Evolutionary conservation across 2,888 invertebrate genomes (phyloP).

Genomic region (Cecidostiba fungosa): DNA sequence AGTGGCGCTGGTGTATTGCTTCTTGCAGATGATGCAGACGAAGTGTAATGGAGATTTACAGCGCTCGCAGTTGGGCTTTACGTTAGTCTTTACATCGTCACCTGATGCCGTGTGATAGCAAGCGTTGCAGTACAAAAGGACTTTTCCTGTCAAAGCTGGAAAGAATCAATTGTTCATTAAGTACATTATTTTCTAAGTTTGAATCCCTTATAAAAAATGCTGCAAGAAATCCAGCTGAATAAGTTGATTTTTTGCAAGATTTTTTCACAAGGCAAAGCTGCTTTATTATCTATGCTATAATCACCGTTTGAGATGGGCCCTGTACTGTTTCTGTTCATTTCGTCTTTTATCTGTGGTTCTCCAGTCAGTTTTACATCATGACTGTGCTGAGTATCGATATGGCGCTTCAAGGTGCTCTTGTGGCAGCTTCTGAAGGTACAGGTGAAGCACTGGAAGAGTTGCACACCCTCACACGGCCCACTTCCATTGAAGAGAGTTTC

Average conservation of each 20-base stretch:
- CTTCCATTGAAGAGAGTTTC: background rate
- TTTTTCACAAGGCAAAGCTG: no score
- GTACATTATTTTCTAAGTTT: background rate
- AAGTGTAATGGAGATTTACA: background rate
- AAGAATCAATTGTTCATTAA: no score
- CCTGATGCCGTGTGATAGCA: background rate
- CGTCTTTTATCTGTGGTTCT: background rate
- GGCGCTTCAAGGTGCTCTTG: slow-evolving; percentile 8
- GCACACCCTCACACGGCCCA: background rate
- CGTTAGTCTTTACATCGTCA: background rate
- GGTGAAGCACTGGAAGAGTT: slow-evolving; percentile 14
- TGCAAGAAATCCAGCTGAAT: no score
- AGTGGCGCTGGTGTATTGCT: background rate
- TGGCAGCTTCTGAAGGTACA: slow-evolving; percentile 12
- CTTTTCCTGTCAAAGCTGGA: background rate
- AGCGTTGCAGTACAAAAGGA: background rate
- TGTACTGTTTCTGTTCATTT: background rate
- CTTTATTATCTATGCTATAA: background rate
- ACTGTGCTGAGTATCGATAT: background rate
- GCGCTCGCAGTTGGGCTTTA: background rate
- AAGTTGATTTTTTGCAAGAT: no score
- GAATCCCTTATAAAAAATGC: no score
- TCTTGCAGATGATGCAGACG: slow-evolving; percentile 14
- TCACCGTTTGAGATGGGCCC: background rate
- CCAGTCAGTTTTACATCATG: background rate